These are phyloP conservation scores for Sylvietta virens DNA, from an alignment of 2,113 vertebrate species.

Conservation along the genomic window DNA sequence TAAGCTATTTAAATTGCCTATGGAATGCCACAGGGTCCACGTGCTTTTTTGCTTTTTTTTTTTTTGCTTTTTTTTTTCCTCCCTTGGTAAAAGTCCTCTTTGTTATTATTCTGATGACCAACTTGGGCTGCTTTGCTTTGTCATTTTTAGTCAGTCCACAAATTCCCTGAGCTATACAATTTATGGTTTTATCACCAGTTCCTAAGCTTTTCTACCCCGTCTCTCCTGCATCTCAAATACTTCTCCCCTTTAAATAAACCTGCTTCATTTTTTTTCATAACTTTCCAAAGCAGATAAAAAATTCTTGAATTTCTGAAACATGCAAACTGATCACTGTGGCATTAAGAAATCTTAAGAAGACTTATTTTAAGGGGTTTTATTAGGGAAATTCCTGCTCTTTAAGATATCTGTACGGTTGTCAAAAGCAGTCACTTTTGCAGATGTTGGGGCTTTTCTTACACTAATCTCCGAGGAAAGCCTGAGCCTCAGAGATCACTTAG, in stretches of 20 bases:
- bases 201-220: constrained; percentile 60
- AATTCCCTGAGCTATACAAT: constrained; percentile 68
- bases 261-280: constrained; percentile 65
- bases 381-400: constrained; percentile 77
- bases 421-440: constrained; percentile 76
- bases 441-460: constrained; percentile 77
- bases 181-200: constrained; percentile 65
- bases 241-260: constrained; percentile 70
- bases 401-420: constrained; percentile 75
- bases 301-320: constrained; percentile 74
- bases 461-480: constrained; percentile 76
- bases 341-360: constrained; percentile 77
- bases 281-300: constrained; percentile 74
- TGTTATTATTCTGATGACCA: constrained; percentile 52
- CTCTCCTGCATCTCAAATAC: constrained; percentile 66
- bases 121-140: constrained; percentile 63
- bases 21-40: constrained; percentile 8
- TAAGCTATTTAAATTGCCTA: constrained; percentile 58
- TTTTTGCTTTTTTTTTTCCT: not conserved
- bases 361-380: constrained; percentile 76
- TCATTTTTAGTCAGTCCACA: constrained; percentile 63
- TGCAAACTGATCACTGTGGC: constrained; percentile 74
- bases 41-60: not conserved
- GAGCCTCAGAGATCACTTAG: constrained; percentile 76
- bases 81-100: constrained; percentile 30